These are phyloP conservation scores for Syrrhaptes paradoxus DNA, from an alignment of 2,113 vertebrate genomes.

Conservation along the genomic window DNA sequence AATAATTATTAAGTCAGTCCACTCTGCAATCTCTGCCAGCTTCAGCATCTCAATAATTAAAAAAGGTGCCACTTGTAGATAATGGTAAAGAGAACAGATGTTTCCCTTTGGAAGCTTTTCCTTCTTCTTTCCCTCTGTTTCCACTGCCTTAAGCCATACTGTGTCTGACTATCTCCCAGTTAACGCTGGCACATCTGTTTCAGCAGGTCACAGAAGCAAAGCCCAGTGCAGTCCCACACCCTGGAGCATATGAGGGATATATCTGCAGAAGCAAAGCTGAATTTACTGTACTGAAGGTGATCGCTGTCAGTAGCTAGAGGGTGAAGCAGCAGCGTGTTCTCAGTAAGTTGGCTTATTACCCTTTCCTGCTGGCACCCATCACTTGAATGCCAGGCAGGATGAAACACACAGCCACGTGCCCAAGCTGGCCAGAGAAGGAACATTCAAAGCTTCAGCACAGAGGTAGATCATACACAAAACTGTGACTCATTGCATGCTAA, in stretches of 20 bases:
- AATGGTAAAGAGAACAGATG: not conserved
- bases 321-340: not conserved
- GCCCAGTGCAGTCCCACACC: rapidly evolving
- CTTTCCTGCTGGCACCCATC: not conserved
- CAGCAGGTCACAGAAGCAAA: not conserved
- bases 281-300: not conserved
- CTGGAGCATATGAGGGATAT: rapidly evolving
- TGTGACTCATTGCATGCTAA: not conserved
- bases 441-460: not conserved
- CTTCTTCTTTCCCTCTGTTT: not conserved
- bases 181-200: rapidly evolving
- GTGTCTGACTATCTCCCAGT: not conserved
- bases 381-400: not conserved
- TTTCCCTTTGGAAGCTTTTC: not conserved
- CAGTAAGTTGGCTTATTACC: not conserved
- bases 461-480: not conserved
- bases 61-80: slow-evolving; percentile 24
- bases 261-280: not conserved
- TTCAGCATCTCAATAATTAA: slow-evolving; percentile 50
- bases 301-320: not conserved
- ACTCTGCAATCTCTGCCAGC: slow-evolving; percentile 3
- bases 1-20: slow-evolving; percentile 42
- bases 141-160: not conserved
- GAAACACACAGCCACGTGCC: not conserved
- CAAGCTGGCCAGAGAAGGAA: not conserved